Percentiles rank a stretch among this genome's conserved stretches.
These are phyloP conservation scores for Cataglyphis altisquamis DNA, from an alignment of 2,888 invertebrate species.

Conservation along the genomic window DNA sequence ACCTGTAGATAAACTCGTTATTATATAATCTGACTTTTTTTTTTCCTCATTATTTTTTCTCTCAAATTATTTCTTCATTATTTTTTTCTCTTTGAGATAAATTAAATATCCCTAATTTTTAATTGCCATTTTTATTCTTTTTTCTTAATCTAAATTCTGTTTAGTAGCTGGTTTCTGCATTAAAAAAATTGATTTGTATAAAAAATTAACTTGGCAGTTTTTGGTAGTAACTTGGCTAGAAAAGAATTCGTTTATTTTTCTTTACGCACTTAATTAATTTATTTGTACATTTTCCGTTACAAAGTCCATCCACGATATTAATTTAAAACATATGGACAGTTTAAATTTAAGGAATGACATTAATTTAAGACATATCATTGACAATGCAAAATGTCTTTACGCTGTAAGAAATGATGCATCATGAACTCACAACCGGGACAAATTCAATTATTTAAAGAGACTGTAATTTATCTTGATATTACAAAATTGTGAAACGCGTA, in stretches of 20 bases:
- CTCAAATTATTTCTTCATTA: no score
- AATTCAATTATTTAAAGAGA: slow-evolving; percentile 24
- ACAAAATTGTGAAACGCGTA: not conserved
- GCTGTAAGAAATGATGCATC: not conserved
- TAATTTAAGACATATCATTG: slow-evolving; percentile 3
- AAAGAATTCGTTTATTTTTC: not conserved
- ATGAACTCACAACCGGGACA: not conserved
- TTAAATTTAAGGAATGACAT: slow-evolving; percentile 7
- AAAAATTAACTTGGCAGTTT: slow-evolving; percentile 12
- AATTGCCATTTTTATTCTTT: not conserved
- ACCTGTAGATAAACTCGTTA: not conserved
- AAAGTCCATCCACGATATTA: slow-evolving; percentile 4
- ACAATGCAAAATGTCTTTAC: slow-evolving; percentile 1
- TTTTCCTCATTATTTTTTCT: not conserved
- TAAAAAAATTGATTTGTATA: not conserved
- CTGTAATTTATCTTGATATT: not conserved
- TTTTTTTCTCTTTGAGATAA: no score
- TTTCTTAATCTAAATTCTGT: not conserved
- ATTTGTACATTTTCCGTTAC: not conserved
- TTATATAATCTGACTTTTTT: slow-evolving; percentile 18
- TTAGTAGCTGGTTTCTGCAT: not conserved
- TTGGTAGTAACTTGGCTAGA: no score
- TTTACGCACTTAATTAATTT: no score
- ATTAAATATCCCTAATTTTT: no score
- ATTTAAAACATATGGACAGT: not conserved